A percentile compares a stretch with the other conserved stretches of the same genome.
These are phyloP conservation scores for Syritta pipiens DNA, from an alignment of 2,888 invertebrate species.

Conservation along the genomic window DNA sequence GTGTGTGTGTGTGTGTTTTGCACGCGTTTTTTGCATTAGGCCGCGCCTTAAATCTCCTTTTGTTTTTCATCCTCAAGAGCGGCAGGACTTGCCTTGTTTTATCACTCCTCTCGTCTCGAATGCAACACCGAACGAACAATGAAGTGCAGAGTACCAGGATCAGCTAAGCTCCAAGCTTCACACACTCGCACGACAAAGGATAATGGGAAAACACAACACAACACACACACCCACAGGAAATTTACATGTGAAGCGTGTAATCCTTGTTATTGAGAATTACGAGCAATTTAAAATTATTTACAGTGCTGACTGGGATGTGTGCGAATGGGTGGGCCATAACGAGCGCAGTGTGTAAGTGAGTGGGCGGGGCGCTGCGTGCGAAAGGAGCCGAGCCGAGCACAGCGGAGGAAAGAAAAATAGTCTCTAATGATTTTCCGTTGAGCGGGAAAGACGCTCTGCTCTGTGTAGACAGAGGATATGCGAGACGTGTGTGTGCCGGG, in stretches of 20 bases:
- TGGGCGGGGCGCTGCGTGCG: neutral
- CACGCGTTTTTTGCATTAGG: conserved; percentile 52
- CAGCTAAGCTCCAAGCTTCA: conserved; percentile 35
- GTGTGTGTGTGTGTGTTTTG: neutral
- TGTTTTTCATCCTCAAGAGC: conserved; percentile 17
- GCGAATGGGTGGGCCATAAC: conserved; percentile 7
- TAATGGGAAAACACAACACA: conserved; percentile 50
- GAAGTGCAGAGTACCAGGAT: conserved; percentile 48
- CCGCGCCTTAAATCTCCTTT: conserved; percentile 43
- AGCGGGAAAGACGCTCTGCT: conserved; percentile 34
- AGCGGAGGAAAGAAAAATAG: conserved; percentile 40
- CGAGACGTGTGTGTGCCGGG: neutral
- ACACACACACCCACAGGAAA: conserved; percentile 40
- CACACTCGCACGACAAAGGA: conserved; percentile 6
- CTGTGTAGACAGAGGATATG: conserved; percentile 47
- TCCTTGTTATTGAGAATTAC: conserved; percentile 70
- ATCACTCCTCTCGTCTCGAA: neutral
- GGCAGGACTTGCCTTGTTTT: neutral
- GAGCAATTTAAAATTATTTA: conserved; percentile 71
- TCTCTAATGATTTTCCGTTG: conserved; percentile 55
- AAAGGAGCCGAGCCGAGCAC: neutral
- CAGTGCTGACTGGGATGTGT: conserved; percentile 43
- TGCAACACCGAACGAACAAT: conserved; percentile 60
- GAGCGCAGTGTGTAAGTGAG: conserved; percentile 6
- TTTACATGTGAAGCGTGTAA: conserved; percentile 65